These are phyloP conservation scores for Agrypnia vestita DNA, from an alignment of 1,140 invertebrate genomes.

Conservation along the genomic window DNA sequence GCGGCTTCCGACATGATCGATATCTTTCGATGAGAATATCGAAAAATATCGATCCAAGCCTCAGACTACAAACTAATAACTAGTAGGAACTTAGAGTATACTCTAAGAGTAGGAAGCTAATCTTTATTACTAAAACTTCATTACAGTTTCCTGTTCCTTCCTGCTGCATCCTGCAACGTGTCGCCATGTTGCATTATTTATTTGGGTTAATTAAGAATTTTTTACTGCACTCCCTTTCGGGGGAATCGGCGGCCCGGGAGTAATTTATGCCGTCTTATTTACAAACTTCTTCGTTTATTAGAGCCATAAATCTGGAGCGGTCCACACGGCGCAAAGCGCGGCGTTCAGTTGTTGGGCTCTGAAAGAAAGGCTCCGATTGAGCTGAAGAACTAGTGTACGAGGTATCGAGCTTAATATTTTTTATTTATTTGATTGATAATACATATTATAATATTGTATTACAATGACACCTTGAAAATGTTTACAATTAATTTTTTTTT, in stretches of 20 bases:
- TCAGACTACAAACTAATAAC: too few species aligned
- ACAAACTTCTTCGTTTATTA: conserved; percentile 56
- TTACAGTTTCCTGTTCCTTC: background rate
- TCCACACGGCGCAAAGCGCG: conserved; percentile 6
- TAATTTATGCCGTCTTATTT: conserved; percentile 59
- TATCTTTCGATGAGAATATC: too few species aligned
- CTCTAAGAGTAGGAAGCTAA: too few species aligned
- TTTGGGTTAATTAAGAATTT: conserved; percentile 57
- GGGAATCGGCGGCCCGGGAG: conserved; percentile 27
- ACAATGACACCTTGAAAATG: too few species aligned
- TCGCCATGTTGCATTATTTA: conserved; percentile 53
- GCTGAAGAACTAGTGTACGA: too few species aligned
- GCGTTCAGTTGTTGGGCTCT: background rate
- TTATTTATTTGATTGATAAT: too few species aligned
- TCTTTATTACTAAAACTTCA: background rate
- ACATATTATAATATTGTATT: too few species aligned
- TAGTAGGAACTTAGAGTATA: too few species aligned
- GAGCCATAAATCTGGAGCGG: conserved; percentile 50
- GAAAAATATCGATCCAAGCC: too few species aligned
- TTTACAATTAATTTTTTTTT: too few species aligned
- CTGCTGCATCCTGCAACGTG: background rate
- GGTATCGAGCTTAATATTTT: too few species aligned
- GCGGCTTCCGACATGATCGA: too few species aligned
- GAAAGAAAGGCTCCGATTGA: background rate
- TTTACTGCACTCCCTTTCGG: conserved; percentile 36